Evolutionary conservation across 2,888 invertebrate genomes (phyloP).

Genomic region (Ectemnius lituratus): DNA sequence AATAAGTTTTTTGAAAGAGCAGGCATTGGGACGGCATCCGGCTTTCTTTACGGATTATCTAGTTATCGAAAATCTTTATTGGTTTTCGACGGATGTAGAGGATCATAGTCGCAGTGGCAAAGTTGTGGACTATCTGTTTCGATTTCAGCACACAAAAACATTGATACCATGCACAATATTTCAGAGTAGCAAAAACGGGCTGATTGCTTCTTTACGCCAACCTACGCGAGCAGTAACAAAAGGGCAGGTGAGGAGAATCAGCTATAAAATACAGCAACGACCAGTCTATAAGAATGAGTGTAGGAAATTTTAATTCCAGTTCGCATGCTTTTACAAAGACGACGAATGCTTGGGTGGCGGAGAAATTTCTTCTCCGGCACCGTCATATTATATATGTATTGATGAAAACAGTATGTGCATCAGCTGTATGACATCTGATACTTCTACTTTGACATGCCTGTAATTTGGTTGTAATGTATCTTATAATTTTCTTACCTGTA

Average conservation of each 20-base stretch:
- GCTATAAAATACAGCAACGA: no score
- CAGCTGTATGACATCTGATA: no score
- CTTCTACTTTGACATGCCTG: no score
- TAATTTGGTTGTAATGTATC: no score
- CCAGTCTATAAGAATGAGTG: background rate
- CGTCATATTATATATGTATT: constrained; percentile 76
- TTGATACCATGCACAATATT: constrained; percentile 84
- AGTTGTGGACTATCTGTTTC: constrained; percentile 85
- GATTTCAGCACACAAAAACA: constrained; percentile 91
- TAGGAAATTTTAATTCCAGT: constrained; percentile 78
- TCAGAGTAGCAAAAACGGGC: constrained; percentile 77
- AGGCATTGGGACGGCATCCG: constrained; percentile 90
- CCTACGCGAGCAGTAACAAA: constrained; percentile 89
- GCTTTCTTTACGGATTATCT: constrained; percentile 85
- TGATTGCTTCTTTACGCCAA: constrained; percentile 81
- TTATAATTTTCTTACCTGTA: no score
- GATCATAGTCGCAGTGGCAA: constrained; percentile 76
- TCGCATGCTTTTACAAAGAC: constrained; percentile 89
- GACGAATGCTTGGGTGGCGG: constrained; percentile 93
- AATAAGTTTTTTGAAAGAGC: constrained; percentile 44
- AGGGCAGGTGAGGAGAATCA: constrained; percentile 81
- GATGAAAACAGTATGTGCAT: background rate
- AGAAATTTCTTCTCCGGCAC: constrained; percentile 82
- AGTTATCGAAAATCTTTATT: constrained; percentile 84
- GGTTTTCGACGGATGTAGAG: constrained; percentile 84